Base-by-base conservation (phyloP, 53 echinoderm and acorn worm species). In the Echinarachnius parma region DNA sequence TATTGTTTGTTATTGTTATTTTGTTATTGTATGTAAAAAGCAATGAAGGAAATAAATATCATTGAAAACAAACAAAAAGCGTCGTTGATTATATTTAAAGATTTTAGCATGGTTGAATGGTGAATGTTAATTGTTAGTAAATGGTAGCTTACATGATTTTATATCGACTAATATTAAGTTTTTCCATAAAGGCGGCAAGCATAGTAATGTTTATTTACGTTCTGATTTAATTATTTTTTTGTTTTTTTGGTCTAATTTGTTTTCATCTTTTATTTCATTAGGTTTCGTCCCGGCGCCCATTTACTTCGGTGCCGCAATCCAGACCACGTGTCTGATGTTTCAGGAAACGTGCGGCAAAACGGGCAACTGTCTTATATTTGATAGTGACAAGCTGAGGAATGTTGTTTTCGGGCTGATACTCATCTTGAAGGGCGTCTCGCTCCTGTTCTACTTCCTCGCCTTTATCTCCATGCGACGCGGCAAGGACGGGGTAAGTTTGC, bases 291-390 rank as follows among this genome's bases (percentile, higher is more conserved):
- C n/a, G n/a, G n/a, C n/a, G n/a, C n/a, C n/a, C n/a, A n/a, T n/a
- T n/a, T n/a, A n/a, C n/a, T n/a, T n/a, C n/a, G n/a, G n/a, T n/a
- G n/a, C n/a, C n/a, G n/a, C n/a, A 4, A 50, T 50, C 19, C 52
- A 50, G 20, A 50, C 9, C 11, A 50, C 52, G 52, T 50, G 52
- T 18, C 20, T 50, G 10, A 13, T 13, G 10, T 50, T 50, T 18
- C 52, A 50, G 20, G 52, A 50, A 18, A 4, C 9, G 52, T 50
- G 52, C 52, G 52, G 52, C 19, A 50, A 50, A 18, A 50, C 52
- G 52, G 52, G 52, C 19, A 50, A 50, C 52, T 50, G 52, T 18
- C 52, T 50, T 4, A 50, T 50, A 9, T 50, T 14, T 18, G 52
- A 50, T 19, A 50, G 4, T 4, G 52, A 50, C 13, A 50, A 18